phyloP scores from a whole-genome alignment of 92 coral and sea anemone genomes.

The Micromussa lordhowensis region DNA sequence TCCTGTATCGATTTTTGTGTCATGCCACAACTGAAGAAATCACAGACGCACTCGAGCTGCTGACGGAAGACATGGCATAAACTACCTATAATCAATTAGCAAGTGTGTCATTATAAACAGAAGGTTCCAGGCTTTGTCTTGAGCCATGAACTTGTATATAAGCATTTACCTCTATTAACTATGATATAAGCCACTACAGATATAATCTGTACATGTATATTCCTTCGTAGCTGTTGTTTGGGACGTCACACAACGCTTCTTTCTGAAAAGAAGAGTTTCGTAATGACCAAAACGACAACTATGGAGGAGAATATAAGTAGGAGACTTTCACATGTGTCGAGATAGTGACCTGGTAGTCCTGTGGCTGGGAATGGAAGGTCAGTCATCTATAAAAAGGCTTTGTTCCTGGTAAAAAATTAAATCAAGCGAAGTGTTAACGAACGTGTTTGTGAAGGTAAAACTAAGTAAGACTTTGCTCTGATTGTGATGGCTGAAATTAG shows the following conservation, averaged over 20 bases:
- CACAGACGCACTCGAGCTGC: slow-evolving; percentile 36
- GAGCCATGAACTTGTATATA: not conserved
- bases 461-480: not conserved
- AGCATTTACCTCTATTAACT: too few species aligned
- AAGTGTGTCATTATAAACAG: not conserved
- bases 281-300: not conserved
- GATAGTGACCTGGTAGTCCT: not conserved
- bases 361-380: not conserved
- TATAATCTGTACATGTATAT: not conserved
- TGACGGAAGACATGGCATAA: slow-evolving; percentile 4
- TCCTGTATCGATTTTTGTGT: slow-evolving; percentile 43
- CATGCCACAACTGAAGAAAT: slow-evolving; percentile 28
- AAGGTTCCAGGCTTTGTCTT: not conserved
- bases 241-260: not conserved
- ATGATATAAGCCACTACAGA: not conserved
- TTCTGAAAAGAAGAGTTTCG: not conserved
- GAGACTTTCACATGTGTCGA: not conserved
- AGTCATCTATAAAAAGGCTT: too few species aligned
- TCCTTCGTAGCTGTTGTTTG: not conserved
- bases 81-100: not conserved
- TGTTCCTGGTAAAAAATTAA: not conserved
- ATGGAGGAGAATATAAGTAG: too few species aligned
- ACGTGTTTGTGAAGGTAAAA: not conserved
- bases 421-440: not conserved
- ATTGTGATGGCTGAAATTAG: not conserved